These are phyloP conservation scores for Cynoglossus semilaevis DNA, from an alignment of 2,113 vertebrate species.

Conservation along the genomic window DNA sequence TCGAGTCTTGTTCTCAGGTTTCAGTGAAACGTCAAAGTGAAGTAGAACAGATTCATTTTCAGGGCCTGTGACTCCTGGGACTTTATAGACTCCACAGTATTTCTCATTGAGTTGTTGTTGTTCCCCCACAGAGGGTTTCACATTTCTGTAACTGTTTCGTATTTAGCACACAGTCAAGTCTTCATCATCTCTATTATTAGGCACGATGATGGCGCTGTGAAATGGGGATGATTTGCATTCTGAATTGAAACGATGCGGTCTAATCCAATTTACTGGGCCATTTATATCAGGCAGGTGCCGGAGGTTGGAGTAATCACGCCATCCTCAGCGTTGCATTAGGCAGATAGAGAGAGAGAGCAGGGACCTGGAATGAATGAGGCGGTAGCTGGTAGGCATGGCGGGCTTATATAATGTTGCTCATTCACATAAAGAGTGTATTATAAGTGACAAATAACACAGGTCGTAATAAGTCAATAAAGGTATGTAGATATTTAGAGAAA, in stretches of 20 bases:
- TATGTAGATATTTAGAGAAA: not conserved
- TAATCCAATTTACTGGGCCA: constrained; percentile 47
- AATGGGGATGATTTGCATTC: constrained; percentile 23
- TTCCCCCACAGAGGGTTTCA: not conserved
- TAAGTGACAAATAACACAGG: not conserved
- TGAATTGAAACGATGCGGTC: constrained; percentile 35
- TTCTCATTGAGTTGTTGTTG: constrained; percentile 1
- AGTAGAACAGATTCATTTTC: constrained; percentile 18
- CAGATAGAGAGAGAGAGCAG: constrained; percentile 16
- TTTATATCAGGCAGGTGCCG: constrained; percentile 38
- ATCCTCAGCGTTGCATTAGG: constrained; percentile 29
- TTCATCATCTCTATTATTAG: constrained; percentile 14
- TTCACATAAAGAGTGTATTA: constrained; percentile 4
- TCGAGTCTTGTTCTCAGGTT: constrained; percentile 4
- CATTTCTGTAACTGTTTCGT: constrained; percentile 1
- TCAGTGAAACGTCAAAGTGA: constrained; percentile 20
- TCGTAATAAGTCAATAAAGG: constrained; percentile 5
- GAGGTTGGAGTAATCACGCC: constrained; percentile 23
- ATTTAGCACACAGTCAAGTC: constrained; percentile 5
- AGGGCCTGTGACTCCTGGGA: constrained; percentile 6
- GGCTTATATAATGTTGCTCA: not conserved
- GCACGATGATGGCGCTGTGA: constrained; percentile 19
- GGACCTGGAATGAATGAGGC: constrained; percentile 24
- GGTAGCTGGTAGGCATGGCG: constrained; percentile 18
- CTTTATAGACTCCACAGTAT: constrained; percentile 10